Evolutionary conservation across 2,888 invertebrate species (phyloP), one percentile per base, ranked within the genome.

Genomic region (Podotricha telesiphe): DNA sequence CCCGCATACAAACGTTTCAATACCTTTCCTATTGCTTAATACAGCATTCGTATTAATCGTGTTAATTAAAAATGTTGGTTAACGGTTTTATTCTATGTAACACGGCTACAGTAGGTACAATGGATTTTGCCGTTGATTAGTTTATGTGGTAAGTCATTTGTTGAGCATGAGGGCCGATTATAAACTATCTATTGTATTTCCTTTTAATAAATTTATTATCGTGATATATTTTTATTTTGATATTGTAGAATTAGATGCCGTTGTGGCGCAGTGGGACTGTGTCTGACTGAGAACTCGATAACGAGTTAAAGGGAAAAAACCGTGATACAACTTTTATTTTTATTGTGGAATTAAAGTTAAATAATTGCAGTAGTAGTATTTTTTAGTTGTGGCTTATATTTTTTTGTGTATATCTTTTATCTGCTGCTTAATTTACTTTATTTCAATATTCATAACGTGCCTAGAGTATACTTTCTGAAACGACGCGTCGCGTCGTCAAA

Each of bases 1-100:
- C 92, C 92, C 92, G 91, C 92, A 92, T 89, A 79, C 76, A 79
- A 83, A 83, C 86, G 87, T 87, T 88, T 86, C 82, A 79, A 82
- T 89, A 89, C 86, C 88, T 91, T 90, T 85, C 85, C 86, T 88
- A 86, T 87, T 86, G 80, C 85, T 84, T 85, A 85, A 86, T 88
- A 91, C 88, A 79, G 86, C 86, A 84, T 88, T 89, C 83, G 82
- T 88, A 88, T 91, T 87, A 88, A 87, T 84, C 79, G 72, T 70
- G 80, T 85, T 86, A 82, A 90, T 89, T 90, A 86, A 68, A 73
- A 83, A 78, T 68, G 88, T 84, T 85, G 90, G 91, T 84, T 91
- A 91, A 91, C 91, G 91, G 91, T 88, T 89, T 87, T 84, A 59
- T 67, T 67, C 45, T 61, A 53, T 53, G 42, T 61, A 13, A 15